Evolutionary conservation across 2,888 invertebrate species (phyloP).

Genomic region (Epiblema foenella): DNA sequence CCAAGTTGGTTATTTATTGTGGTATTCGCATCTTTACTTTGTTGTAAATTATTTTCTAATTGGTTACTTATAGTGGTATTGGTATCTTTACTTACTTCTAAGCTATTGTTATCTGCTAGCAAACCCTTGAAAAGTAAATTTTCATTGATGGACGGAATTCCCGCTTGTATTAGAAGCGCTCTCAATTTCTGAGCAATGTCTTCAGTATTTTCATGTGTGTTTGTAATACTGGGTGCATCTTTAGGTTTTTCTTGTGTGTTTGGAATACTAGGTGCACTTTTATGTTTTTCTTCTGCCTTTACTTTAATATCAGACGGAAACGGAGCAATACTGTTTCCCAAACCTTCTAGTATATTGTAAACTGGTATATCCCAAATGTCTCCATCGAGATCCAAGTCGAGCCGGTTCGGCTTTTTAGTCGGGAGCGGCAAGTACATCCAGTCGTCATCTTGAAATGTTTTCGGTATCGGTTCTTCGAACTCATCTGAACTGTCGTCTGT

Average conservation of each 20-base stretch:
- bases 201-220: slow-evolving; percentile 49
- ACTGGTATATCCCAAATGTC: slow-evolving; percentile 37
- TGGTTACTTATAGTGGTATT: slow-evolving; percentile 36
- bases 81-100: slow-evolving; percentile 46
- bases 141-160: slow-evolving; percentile 67
- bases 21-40: not conserved
- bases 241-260: slow-evolving; percentile 6
- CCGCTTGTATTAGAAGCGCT: slow-evolving; percentile 66
- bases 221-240: slow-evolving; percentile 1
- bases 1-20: not conserved
- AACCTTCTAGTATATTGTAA: slow-evolving; percentile 42
- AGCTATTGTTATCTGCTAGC: slow-evolving; percentile 54
- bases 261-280: not conserved
- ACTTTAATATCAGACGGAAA: slow-evolving; percentile 3
- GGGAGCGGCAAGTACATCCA: slow-evolving; percentile 77
- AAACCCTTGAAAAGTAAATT: slow-evolving; percentile 67
- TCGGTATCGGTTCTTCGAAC: slow-evolving; percentile 67
- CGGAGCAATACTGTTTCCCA: slow-evolving; percentile 8
- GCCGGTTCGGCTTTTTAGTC: slow-evolving; percentile 38
- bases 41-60: slow-evolving; percentile 25
- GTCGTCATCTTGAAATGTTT: slow-evolving; percentile 71
- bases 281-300: slow-evolving; percentile 3
- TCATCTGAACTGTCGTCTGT: slow-evolving; percentile 83
- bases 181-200: slow-evolving; percentile 69
- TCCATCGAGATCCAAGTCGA: slow-evolving; percentile 38